Base-by-base conservation (phyloP, 2,888 invertebrate species). In the Electrophaes corylata region DNA sequence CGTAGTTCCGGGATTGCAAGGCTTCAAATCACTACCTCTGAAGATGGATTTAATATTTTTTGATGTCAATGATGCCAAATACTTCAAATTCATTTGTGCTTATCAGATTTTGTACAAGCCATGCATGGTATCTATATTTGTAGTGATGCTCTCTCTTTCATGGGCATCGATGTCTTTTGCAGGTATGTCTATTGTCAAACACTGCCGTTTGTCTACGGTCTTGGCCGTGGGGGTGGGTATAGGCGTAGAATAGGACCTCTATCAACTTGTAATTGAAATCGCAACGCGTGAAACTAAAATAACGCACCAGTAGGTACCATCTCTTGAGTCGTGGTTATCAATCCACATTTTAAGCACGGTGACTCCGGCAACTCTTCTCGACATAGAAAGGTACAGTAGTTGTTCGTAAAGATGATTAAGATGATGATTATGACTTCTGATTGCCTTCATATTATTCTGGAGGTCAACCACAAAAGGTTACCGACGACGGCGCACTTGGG, bases 71-170 rank as follows among this genome's bases (percentile, higher is more conserved):
- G 64, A 78, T 4, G 69, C 74, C 19, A 61, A 65, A 1, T 77
- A 79, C 62, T 76, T 76, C 54, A 61, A 66, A 35, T 78, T 71
- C 26, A 26, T 78, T 41, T 79, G 57, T 50, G 64, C 72, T 39
- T 83, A 78, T 69, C 81, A 84, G 81, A 75, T 84, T 29, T 14
- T 78, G 5, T 82, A 75, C 58, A 85, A 84, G 37, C 80, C 79
- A 0, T 54, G 67, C 19, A 49, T 81, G 64, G 19, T 83, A 8
- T n/a, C 58, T 5, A 41, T 66, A 5, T 82, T 70, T 33, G 18
- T 65, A 2, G 58, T 66, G 4, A 10, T 79, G 2, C 71, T 76
- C 52, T 73, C 78, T 8, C 58, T 84, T 10, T 67, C 76, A 0
- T 85, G 83, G 84, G 71, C 78, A 1, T 65, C 73, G 3, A 79